These are phyloP conservation scores for Criorhina ranunculi DNA, from an alignment of 2,888 invertebrate genomes.

Conservation along the genomic window DNA sequence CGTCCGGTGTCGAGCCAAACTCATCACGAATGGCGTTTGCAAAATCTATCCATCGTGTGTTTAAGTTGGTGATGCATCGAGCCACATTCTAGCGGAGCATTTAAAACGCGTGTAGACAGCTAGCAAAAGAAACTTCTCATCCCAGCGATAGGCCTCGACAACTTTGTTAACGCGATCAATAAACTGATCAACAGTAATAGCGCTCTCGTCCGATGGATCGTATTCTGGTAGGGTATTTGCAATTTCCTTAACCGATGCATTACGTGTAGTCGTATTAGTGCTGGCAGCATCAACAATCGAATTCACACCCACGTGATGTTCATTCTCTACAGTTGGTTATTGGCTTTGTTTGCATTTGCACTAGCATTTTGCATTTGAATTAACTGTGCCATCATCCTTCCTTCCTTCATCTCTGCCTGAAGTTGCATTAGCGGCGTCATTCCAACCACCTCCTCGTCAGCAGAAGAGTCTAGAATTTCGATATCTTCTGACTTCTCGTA, in stretches of 20 bases:
- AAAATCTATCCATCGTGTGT: slow-evolving; percentile 50
- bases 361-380: slow-evolving; percentile 15
- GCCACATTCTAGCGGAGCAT: slow-evolving; percentile 37
- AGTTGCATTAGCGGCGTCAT: slow-evolving; percentile 22
- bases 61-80: slow-evolving; percentile 21
- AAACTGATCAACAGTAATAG: slow-evolving; percentile 38
- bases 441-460: slow-evolving; percentile 9
- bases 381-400: slow-evolving; percentile 16
- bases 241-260: slow-evolving; percentile 49
- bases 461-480: slow-evolving; percentile 10
- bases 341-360: slow-evolving; percentile 17
- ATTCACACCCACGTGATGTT: slow-evolving; percentile 17
- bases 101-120: slow-evolving; percentile 33
- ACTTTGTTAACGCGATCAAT: slow-evolving; percentile 47
- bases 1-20: slow-evolving; percentile 37
- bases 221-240: slow-evolving; percentile 48
- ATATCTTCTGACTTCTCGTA: slow-evolving; percentile 18
- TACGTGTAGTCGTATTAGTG: slow-evolving; percentile 32
- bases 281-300: slow-evolving; percentile 21
- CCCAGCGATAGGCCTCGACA: slow-evolving; percentile 46
- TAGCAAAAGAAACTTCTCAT: slow-evolving; percentile 47
- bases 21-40: slow-evolving; percentile 44
- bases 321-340: slow-evolving; percentile 20
- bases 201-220: slow-evolving; percentile 33
- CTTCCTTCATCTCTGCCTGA: slow-evolving; percentile 27